Percentiles rank a stretch among this genome's conserved stretches.
phyloP scores from a whole-genome alignment of 2,797 vertebrate genomes.

The Tamandua tetradactyla region DNA sequence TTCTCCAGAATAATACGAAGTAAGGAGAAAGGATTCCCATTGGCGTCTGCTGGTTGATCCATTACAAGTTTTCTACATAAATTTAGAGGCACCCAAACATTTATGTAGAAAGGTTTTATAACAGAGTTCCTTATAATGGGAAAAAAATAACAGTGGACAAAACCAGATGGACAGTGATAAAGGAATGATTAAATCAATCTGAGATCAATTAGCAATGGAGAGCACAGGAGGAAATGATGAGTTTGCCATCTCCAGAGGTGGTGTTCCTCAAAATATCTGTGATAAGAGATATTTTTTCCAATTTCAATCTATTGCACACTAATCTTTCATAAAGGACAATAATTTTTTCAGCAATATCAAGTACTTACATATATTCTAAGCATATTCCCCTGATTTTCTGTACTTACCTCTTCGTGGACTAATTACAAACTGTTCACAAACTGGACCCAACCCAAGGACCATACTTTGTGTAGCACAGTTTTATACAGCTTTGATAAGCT shows the following conservation, averaged over 20 bases:
- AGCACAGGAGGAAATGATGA: background rate
- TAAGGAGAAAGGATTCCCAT: background rate
- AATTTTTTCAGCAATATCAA: background rate
- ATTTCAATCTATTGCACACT: background rate
- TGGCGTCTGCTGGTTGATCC: background rate
- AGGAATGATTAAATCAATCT: background rate
- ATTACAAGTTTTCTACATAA: background rate
- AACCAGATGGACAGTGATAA: background rate
- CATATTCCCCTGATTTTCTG: background rate
- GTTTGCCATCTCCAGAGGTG: background rate
- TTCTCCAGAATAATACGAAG: background rate
- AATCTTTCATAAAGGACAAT: background rate
- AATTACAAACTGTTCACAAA: background rate
- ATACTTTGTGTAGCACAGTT: background rate
- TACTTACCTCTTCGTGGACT: background rate
- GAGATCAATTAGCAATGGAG: background rate
- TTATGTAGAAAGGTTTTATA: background rate
- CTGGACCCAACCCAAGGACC: background rate
- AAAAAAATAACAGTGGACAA: background rate
- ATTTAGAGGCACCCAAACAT: background rate
- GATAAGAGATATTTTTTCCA: background rate
- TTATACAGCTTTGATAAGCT: background rate
- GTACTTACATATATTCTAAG: background rate
- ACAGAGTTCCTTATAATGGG: background rate
- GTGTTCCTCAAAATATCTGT: background rate